Conservation (phyloP, 2,113 vertebrate genomes). For the Myrmecobius fasciatus region DNA sequence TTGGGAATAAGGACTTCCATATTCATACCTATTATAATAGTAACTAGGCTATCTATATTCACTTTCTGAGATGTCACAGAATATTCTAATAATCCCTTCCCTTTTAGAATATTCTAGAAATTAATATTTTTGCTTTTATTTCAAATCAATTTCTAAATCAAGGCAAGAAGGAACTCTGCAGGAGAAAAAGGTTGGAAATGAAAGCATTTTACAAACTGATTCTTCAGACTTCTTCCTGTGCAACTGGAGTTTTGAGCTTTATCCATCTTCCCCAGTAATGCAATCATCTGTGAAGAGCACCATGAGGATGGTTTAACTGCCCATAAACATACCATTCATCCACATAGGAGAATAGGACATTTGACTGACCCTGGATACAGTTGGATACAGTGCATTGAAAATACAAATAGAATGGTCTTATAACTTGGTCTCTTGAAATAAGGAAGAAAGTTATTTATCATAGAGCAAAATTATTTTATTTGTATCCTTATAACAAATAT, state of each 20-base stretch:
- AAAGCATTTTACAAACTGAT: neutral
- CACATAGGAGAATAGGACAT: neutral
- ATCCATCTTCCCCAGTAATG: neutral
- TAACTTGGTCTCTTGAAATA: neutral
- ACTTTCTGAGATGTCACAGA: neutral
- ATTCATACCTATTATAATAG: neutral
- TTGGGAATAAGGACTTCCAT: neutral
- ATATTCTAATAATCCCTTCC: neutral
- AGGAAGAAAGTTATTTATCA: neutral
- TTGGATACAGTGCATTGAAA: neutral
- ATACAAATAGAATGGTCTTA: neutral
- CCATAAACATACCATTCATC: neutral
- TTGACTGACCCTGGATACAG: neutral
- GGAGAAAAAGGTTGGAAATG: neutral
- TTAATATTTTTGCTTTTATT: neutral
- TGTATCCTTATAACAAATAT: neutral
- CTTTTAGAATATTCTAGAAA: neutral
- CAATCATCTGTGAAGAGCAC: neutral
- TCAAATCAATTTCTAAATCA: neutral
- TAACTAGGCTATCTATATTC: neutral
- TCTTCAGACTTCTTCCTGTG: neutral
- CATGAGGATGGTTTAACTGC: neutral
- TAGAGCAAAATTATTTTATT: neutral
- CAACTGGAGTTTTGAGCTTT: neutral
- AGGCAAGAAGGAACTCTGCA: neutral